These are phyloP conservation scores for Suricata suricatta DNA, from an alignment of 2,113 vertebrate species.

Conservation along the genomic window DNA sequence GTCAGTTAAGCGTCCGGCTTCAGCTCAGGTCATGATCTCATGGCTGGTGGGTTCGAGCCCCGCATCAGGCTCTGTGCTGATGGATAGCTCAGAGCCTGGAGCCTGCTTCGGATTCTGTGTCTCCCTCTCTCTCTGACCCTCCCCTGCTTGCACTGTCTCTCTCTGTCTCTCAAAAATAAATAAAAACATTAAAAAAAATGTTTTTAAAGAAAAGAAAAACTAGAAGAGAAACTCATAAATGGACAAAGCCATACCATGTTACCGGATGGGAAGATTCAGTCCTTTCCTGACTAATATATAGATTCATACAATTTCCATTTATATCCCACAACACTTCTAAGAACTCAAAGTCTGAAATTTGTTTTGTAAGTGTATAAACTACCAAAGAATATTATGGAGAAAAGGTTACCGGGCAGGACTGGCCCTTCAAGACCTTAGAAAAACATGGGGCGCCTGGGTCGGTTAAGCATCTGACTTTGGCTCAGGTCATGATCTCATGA, in stretches of 20 bases:
- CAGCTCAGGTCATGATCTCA: too few relatives aligned
- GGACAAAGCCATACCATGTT: not conserved
- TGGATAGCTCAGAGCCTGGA: too few relatives aligned
- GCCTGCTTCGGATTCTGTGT: too few relatives aligned
- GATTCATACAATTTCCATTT: not conserved
- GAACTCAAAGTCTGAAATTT: slow-evolving; percentile 27
- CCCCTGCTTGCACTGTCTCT: too few relatives aligned
- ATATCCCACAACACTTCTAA: not conserved
- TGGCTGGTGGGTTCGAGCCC: too few relatives aligned
- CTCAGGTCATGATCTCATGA: too few relatives aligned
- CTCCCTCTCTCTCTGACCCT: too few relatives aligned
- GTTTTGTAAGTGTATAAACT: slow-evolving; percentile 35
- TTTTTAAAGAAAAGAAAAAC: not conserved
- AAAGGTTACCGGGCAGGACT: not conserved
- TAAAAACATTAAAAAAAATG: too few relatives aligned
- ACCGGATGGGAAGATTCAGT: not conserved
- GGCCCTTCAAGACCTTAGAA: slow-evolving; percentile 16
- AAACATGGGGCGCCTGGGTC: not conserved
- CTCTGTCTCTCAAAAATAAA: too few relatives aligned
- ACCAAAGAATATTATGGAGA: not conserved
- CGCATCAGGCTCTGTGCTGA: too few relatives aligned
- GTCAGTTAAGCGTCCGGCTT: too few relatives aligned
- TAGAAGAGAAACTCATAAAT: not conserved
- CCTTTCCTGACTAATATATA: not conserved
- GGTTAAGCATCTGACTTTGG: too few relatives aligned